A percentile compares a stretch with the other conserved stretches of the same genome.
Evolutionary conservation across 2,888 invertebrate genomes (phyloP).

Genomic region (Agonopterix subpropinquella): DNA sequence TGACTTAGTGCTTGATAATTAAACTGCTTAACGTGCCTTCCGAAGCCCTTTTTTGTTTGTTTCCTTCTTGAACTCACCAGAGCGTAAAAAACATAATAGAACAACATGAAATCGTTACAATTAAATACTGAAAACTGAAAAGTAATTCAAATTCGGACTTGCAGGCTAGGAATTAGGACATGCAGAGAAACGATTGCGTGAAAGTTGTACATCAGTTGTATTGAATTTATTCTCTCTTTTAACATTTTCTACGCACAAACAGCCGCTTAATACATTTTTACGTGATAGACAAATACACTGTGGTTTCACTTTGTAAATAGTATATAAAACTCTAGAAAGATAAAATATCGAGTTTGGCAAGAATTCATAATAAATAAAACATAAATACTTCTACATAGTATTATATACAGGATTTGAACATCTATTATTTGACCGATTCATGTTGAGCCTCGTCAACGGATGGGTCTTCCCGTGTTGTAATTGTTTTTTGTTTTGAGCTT

Average conservation of each 20-base stretch:
- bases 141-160: not conserved
- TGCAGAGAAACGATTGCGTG: constrained; percentile 30
- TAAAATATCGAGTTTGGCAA: constrained; percentile 75
- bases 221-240: constrained; percentile 66
- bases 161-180: not conserved
- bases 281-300: constrained; percentile 69
- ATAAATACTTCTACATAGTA: constrained; percentile 85
- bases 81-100: too few relatives aligned
- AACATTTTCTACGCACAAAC: constrained; percentile 68
- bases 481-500: constrained; percentile 85
- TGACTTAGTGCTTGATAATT: too few relatives aligned
- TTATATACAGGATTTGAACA: constrained; percentile 90
- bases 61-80: too few relatives aligned
- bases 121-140: too few relatives aligned
- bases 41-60: too few relatives aligned
- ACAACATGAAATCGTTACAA: too few relatives aligned
- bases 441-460: constrained; percentile 90
- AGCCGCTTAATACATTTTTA: constrained; percentile 66
- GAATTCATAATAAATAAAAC: constrained; percentile 73
- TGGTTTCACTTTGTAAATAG: constrained; percentile 72
- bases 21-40: too few relatives aligned
- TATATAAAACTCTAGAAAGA: constrained; percentile 74
- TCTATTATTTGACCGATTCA: constrained; percentile 82
- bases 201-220: constrained; percentile 71
- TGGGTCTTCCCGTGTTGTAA: constrained; percentile 94